Conservation (phyloP, 2,113 vertebrate genomes). For the Porphyrio hochstetteri region DNA sequence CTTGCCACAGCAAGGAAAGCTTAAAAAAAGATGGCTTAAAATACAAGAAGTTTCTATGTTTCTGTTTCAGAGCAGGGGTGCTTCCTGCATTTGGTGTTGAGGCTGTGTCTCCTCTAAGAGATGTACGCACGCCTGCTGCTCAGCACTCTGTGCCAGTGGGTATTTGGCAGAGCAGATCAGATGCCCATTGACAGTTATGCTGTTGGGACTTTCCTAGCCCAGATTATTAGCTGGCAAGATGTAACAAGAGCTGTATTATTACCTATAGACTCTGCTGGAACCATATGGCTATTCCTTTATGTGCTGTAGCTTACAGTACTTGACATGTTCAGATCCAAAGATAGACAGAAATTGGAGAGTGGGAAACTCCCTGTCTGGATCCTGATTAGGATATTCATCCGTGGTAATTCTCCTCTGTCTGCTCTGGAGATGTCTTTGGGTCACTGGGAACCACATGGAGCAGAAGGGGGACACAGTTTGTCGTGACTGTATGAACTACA, state of each 20-base stretch:
- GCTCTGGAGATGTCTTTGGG: not conserved
- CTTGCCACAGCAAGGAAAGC: not conserved
- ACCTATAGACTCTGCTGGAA: not conserved
- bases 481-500: not conserved
- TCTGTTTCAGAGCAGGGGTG: not conserved
- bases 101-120: not conserved
- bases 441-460: not conserved
- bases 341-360: not conserved
- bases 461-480: not conserved
- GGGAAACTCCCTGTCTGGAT: not conserved
- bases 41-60: not conserved
- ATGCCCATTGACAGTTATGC: not conserved
- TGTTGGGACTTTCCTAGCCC: not conserved
- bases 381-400: not conserved
- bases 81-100: not conserved
- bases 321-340: not conserved
- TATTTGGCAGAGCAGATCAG: not conserved
- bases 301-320: accelerated
- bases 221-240: not conserved
- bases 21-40: not conserved
- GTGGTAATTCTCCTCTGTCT: accelerated
- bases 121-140: not conserved
- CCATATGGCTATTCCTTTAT: not conserved
- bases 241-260: not conserved
- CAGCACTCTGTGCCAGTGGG: not conserved